A percentile compares a stretch with the other conserved stretches of the same genome.
Evolutionary conservation across 2,113 vertebrate genomes (phyloP).

Genomic region (Mesocricetus auratus): DNA sequence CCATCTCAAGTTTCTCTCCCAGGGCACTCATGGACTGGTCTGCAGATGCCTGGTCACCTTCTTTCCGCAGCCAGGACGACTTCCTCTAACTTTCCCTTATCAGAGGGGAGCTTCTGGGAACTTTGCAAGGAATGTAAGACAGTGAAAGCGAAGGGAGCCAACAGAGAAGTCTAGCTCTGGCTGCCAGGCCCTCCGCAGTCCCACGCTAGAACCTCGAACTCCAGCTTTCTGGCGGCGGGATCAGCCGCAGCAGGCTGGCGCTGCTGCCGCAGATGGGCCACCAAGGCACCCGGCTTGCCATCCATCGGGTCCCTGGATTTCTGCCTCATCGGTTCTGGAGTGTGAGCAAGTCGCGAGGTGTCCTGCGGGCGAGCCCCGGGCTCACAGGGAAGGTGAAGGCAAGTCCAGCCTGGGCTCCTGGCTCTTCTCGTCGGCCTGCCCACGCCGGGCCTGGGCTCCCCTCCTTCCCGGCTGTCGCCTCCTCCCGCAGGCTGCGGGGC

Average conservation of each 20-base stretch:
- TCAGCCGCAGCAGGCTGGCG: neutral
- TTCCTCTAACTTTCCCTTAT: conserved; percentile 41
- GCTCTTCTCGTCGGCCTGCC: conserved; percentile 62
- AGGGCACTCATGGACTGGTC: neutral
- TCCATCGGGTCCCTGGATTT: neutral
- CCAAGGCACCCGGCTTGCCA: neutral
- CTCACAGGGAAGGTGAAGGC: neutral
- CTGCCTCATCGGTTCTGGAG: neutral
- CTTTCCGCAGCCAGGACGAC: neutral
- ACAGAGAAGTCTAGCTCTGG: neutral
- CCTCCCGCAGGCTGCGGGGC: conserved; percentile 71
- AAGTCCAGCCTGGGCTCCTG: conserved; percentile 1
- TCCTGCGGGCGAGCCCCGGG: neutral
- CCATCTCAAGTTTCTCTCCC: neutral
- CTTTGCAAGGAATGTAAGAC: neutral
- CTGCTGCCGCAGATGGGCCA: neutral
- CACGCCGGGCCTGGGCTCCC: conserved; percentile 62
- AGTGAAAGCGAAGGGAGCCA: neutral
- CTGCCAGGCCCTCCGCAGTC: neutral
- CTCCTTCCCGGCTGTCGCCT: conserved; percentile 72
- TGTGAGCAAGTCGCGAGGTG: neutral
- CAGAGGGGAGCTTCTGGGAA: neutral
- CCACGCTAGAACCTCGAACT: neutral
- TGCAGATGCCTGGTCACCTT: neutral
- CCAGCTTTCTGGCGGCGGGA: neutral